Percentiles rank a stretch among this genome's conserved stretches.
Evolutionary conservation across 2,888 invertebrate genomes (phyloP).

Genomic region (Callyntrura sp.): DNA sequence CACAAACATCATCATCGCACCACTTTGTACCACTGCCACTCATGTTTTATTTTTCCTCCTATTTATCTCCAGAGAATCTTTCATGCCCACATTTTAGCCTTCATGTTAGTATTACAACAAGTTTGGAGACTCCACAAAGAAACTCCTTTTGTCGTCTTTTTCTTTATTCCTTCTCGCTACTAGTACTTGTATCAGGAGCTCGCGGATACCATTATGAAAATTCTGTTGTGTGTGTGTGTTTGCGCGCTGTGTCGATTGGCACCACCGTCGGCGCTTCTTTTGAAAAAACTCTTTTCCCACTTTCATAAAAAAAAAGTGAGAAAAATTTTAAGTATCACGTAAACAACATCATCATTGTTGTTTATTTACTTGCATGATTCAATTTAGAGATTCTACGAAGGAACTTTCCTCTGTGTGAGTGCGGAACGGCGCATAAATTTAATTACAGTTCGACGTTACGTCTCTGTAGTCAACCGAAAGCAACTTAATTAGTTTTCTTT

Average conservation of each 20-base stretch:
- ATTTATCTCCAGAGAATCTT: slow-evolving; percentile 47
- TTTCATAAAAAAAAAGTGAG: not conserved
- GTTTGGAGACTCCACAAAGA: slow-evolving; percentile 7
- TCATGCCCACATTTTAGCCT: slow-evolving; percentile 21
- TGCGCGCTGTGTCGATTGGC: not conserved
- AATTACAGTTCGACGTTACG: slow-evolving; percentile 5
- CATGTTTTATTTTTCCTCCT: slow-evolving; percentile 17
- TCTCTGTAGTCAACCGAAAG: not conserved
- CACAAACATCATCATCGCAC: slow-evolving; percentile 20
- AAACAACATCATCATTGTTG: slow-evolving; percentile 2
- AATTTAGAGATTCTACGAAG: slow-evolving; percentile 31
- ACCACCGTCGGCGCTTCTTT: not conserved
- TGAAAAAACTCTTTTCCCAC: not conserved
- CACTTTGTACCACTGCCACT: slow-evolving; percentile 11
- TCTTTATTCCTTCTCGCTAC: not conserved
- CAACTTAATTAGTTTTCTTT: slow-evolving; percentile 33
- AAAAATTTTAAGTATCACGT: not conserved
- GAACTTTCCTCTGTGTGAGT: not conserved
- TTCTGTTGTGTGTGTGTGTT: not conserved
- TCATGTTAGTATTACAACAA: not conserved
- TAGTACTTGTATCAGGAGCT: not conserved
- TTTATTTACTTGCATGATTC: slow-evolving; percentile 20
- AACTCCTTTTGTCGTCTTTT: not conserved
- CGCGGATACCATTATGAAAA: not conserved
- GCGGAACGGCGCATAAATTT: not conserved